Base-by-base conservation (phyloP, 2,797 vertebrate genomes). In the Anguilla anguilla region DNA sequence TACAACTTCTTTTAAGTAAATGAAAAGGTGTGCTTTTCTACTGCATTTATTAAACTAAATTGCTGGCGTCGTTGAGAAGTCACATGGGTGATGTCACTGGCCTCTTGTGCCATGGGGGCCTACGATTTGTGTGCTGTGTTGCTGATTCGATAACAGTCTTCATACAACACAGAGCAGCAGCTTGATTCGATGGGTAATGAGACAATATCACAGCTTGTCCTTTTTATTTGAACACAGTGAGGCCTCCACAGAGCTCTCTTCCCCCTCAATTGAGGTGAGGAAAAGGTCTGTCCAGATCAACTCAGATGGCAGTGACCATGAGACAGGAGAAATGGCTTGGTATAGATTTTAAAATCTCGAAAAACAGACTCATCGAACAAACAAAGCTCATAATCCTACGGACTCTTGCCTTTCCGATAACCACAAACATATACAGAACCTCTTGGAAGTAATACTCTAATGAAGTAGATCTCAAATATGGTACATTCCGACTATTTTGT, bases 21-120 rank as follows among this genome's bases (percentile, higher is more conserved):
- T 88, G 28, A 39, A 84, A 81, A 67, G 61, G 85, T 51, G 77
- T 85, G 39, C 55, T 85, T 61, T 83, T 83, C 86, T 79, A 49
- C 79, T 83, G 74, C 19, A 25, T 61, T 59, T 72, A 46, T 57
- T 81, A 46, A 31, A 87, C 35, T 39, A 59, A 22, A n/a, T 43
- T 57, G 28, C 86, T 87, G 53, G 17, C 28, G 59, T n/a, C 4
- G 72, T 55, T 19, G 13, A 53, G n/a, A 53, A 59, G 86, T 64
- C 51, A 53, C 85, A 72, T 51, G 43, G 39, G 46, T 72, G 64
- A 86, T 49, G 67, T 46, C 28, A 74, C 67, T 49, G 53, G 55
- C 6, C 51, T n/a, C 69, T 55, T 43, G 31, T 57, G 53, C 11
- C 28, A 17, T 22, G 59, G 39, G 57, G 57, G 35, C 57, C 57